Evolutionary conservation across 2,888 invertebrate species (phyloP).

Genomic region (Stictocephala bisonia): DNA sequence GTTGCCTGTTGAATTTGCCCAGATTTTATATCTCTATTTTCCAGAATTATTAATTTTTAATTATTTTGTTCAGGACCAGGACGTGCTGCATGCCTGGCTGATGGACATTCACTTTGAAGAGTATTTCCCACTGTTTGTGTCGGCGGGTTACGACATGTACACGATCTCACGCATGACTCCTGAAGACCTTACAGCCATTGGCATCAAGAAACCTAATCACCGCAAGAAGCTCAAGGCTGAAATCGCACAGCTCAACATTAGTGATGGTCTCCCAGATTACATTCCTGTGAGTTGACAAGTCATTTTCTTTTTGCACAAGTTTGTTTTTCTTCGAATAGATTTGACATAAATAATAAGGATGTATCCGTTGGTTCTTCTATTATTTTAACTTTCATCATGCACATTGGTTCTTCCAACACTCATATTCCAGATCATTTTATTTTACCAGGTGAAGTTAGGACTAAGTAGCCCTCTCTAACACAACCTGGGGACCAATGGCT

Average conservation of each 20-base stretch:
- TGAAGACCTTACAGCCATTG: slow-evolving; percentile 78
- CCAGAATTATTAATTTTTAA: slow-evolving; percentile 41
- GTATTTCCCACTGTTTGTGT: slow-evolving; percentile 91
- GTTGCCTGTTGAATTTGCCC: no score
- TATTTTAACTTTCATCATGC: no score
- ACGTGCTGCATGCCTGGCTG: slow-evolving; percentile 95
- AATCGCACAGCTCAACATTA: slow-evolving; percentile 92
- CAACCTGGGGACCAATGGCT: no score
- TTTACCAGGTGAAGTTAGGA: no score
- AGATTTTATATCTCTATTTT: no score
- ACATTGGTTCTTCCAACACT: no score
- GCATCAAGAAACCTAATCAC: slow-evolving; percentile 97
- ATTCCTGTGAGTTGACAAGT: slow-evolving; percentile 77
- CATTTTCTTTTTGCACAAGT: neutral
- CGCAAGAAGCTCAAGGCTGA: slow-evolving; percentile 96
- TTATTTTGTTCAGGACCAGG: slow-evolving; percentile 77
- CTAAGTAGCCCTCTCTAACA: no score
- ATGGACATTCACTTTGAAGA: slow-evolving; percentile 94
- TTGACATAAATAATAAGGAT: no score
- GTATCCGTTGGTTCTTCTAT: no score
- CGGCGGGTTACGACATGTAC: slow-evolving; percentile 97
- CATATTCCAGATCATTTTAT: no score
- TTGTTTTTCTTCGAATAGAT: no score
- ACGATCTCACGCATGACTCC: slow-evolving; percentile 99
- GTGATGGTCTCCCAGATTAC: slow-evolving; percentile 95